Percentiles rank a stretch among this genome's conserved stretches.
Evolutionary conservation across 2,888 invertebrate species (phyloP).

Genomic region (Caenorhabditis uteleia): DNA sequence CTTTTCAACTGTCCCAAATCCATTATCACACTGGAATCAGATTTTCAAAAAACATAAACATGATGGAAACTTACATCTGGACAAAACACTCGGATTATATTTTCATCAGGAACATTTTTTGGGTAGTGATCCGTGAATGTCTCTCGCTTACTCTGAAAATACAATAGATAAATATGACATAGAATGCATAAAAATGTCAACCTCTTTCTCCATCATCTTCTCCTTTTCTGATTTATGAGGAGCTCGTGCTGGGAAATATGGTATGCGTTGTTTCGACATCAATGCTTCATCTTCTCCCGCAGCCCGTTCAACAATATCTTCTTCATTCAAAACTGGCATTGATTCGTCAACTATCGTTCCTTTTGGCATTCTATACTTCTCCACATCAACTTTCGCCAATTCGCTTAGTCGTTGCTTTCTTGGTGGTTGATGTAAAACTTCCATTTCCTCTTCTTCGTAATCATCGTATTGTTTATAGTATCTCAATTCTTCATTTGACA

Average conservation of each 20-base stretch:
- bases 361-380: constrained; percentile 15
- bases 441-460: too few relatives aligned
- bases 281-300: constrained; percentile 10
- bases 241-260: neutral
- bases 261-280: neutral
- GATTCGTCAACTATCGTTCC: too few relatives aligned
- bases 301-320: neutral
- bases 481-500: too few relatives aligned
- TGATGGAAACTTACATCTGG: constrained; percentile 5
- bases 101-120: constrained; percentile 2
- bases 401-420: constrained; percentile 2
- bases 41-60: neutral
- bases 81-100: constrained; percentile 14
- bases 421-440: too few relatives aligned
- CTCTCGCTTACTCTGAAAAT: too few relatives aligned
- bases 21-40: constrained; percentile 6
- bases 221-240: neutral
- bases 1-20: constrained; percentile 10
- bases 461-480: too few relatives aligned
- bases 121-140: too few relatives aligned
- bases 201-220: neutral
- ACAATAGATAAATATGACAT: neutral
- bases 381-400: constrained; percentile 24
- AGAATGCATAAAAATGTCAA: neutral
- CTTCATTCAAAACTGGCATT: too few relatives aligned